Evolutionary conservation across 2,888 invertebrate species (phyloP), one percentile per base, ranked within the genome.

Genomic region (Protula sp.): DNA sequence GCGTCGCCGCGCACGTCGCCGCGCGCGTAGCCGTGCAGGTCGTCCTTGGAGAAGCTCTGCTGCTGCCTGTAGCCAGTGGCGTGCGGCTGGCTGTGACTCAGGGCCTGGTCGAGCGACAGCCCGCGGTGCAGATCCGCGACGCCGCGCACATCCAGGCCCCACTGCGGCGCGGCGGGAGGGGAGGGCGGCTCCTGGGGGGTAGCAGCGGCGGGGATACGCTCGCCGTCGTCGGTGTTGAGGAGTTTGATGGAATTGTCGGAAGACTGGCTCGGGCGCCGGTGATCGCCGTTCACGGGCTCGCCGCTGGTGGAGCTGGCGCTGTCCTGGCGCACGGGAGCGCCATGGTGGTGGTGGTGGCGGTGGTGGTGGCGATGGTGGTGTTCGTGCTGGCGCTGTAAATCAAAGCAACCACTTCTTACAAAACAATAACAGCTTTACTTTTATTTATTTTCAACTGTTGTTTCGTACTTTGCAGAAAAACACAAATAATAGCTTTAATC

Each of bases 301-400:
- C 38, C 38, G 19, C 38, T 38, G 22, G 38, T 24, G 27, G 60
- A 57, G n/a, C 57, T 28, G 47, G 57, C 62, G 14, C 55, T 55
- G 55, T 57, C 60, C 31, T 60, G 57, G 31, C 56, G 62, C n/a
- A 48, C 30, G 30, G 55, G 62, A 19, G 29, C 55, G 4, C 29
- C 55, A 24, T 52, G 55, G 19, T 56, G 62, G 28, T 56, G 62
- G 1, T 66, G 67, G 47, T 62, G 47, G 3, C 47, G 57, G 19
- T 61, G 51, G 24, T 51, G 38, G 48, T 45, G 51, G n/a, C 48
- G 56, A 47, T 80, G 78, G 58, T 78, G 77, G 19, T 76, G 73
- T 58, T 72, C 72, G 67, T 77, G 80, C 30, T 76, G 74, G n/a
- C 71, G 71, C 70, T 72, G 70, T 28, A 71, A 71, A 30, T 61